Conservation (phyloP, 2,113 vertebrate species). For the Sebastes schlegelii region DNA sequence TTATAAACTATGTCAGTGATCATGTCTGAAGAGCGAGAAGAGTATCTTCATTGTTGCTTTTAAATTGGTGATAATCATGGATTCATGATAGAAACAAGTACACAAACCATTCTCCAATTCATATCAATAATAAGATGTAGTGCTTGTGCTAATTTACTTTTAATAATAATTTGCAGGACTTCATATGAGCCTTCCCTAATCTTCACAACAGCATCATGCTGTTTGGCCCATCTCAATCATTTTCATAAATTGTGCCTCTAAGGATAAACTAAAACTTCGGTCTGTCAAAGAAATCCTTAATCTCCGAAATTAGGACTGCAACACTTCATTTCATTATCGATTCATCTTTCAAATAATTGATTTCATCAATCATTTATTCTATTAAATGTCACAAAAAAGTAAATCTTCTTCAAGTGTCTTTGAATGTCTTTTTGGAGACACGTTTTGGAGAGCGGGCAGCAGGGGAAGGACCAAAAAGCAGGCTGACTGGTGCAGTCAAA, state of each 20-base stretch:
- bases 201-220: not conserved
- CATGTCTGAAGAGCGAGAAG: slow-evolving; percentile 8
- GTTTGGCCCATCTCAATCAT: not conserved
- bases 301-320: not conserved
- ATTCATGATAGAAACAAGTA: not conserved
- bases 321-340: not conserved
- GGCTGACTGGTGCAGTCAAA: not conserved
- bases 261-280: too few relatives aligned
- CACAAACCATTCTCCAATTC: not conserved
- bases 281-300: not conserved
- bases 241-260: not conserved
- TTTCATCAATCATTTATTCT: not conserved
- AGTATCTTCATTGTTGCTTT: not conserved
- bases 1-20: slow-evolving; percentile 64
- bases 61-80: not conserved
- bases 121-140: not conserved
- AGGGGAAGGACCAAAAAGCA: not conserved
- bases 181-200: not conserved
- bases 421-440: not conserved
- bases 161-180: not conserved
- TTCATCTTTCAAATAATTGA: not conserved
- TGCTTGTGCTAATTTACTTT: not conserved
- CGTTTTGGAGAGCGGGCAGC: not conserved
- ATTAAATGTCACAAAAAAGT: not conserved
- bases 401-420: not conserved